Percentiles rank a stretch among this genome's conserved stretches.
Evolutionary conservation across 92 coral and sea anemone species (phyloP).

Genomic region (Metridium senile): DNA sequence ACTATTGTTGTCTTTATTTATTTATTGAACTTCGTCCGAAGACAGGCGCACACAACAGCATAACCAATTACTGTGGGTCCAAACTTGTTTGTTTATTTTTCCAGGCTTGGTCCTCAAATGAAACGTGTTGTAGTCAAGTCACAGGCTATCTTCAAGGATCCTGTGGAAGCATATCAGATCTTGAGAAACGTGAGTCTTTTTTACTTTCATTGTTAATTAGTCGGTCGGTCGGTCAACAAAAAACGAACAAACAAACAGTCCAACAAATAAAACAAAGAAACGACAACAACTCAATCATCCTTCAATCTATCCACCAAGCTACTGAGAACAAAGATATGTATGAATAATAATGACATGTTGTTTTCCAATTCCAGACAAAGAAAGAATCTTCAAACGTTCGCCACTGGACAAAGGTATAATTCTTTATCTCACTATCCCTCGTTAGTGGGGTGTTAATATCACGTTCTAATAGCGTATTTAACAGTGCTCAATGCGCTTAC

Average conservation of each 20-base stretch:
- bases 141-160: slow-evolving; percentile 74
- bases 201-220: background rate
- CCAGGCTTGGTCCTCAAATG: slow-evolving; percentile 78
- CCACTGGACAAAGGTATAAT: slow-evolving; percentile 72
- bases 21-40: too few species aligned
- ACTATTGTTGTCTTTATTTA: too few species aligned
- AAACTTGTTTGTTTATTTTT: too few species aligned
- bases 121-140: slow-evolving; percentile 77
- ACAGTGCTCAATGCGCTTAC: too few species aligned
- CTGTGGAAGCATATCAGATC: slow-evolving; percentile 69
- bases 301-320: too few species aligned
- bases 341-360: too few species aligned
- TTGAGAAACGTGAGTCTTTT: slow-evolving; percentile 56
- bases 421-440: background rate
- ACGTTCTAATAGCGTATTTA: too few species aligned
- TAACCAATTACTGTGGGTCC: too few species aligned
- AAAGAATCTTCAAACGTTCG: slow-evolving; percentile 61
- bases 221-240: background rate
- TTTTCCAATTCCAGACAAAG: background rate
- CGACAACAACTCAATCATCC: background rate
- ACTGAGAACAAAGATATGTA: too few species aligned
- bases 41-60: too few species aligned
- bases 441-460: background rate
- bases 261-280: background rate
- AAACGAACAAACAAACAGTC: background rate